A percentile compares a stretch with the other conserved stretches of the same genome.
These are phyloP conservation scores for Trachurus trachurus DNA, from an alignment of 2,797 vertebrate species.

Conservation along the genomic window DNA sequence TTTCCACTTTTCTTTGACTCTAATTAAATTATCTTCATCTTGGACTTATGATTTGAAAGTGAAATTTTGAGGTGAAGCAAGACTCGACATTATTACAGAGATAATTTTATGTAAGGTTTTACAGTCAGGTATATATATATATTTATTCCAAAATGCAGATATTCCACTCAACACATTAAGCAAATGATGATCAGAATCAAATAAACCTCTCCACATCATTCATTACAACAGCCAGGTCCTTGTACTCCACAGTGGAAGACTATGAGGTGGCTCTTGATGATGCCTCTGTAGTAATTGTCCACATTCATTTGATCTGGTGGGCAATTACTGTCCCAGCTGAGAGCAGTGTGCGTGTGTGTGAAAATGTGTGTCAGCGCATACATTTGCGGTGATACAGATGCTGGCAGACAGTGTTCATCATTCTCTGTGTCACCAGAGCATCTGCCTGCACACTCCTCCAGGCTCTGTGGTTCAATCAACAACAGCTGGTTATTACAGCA, in stretches of 20 bases:
- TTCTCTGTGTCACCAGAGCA: conserved; percentile 74
- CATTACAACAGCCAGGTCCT: conserved; percentile 32
- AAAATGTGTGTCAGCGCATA: background rate
- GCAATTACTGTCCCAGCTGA: conserved; percentile 65
- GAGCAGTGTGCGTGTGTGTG: background rate
- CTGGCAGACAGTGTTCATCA: conserved; percentile 69
- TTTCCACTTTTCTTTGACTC: background rate
- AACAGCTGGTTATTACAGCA: conserved; percentile 70
- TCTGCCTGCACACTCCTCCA: conserved; percentile 67
- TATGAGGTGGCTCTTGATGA: conserved; percentile 36
- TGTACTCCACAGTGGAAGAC: conserved; percentile 18
- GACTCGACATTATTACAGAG: too few species aligned
- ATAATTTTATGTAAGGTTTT: conserved; percentile 15
- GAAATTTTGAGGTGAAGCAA: background rate
- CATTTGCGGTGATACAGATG: conserved; percentile 59
- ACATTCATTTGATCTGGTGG: conserved; percentile 59
- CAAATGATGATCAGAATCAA: conserved; percentile 32
- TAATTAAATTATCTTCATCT: background rate
- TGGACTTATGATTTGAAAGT: background rate
- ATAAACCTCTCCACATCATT: conserved; percentile 44
- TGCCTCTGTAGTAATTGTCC: conserved; percentile 51
- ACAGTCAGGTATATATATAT: too few species aligned
- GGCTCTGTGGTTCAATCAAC: conserved; percentile 63
- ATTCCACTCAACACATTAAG: conserved; percentile 33
- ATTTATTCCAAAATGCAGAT: conserved; percentile 24